These are phyloP conservation scores for Sciaenops ocellatus DNA, from an alignment of 2,797 vertebrate species.

Conservation along the genomic window DNA sequence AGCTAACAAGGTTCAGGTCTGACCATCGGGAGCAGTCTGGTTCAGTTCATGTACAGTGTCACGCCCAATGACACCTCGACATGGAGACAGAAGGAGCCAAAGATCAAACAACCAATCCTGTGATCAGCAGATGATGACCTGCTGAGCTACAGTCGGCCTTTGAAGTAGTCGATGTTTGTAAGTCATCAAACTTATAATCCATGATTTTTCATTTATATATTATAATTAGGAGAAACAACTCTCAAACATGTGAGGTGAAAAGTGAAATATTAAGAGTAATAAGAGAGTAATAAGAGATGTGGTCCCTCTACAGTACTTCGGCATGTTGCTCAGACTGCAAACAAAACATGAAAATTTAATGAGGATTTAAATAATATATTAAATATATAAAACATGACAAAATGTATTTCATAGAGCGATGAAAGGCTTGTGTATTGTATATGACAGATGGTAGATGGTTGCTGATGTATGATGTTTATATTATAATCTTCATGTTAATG, in stretches of 20 bases:
- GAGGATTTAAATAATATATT: too few species aligned
- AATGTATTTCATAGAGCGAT: too few species aligned
- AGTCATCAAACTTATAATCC: neutral
- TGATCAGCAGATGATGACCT: too few species aligned
- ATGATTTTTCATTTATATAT: neutral
- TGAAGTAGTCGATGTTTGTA: neutral
- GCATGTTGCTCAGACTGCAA: neutral
- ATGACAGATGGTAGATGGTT: too few species aligned
- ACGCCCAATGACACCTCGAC: neutral
- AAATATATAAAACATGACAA: too few species aligned
- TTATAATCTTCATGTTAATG: neutral
- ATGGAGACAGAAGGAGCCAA: neutral
- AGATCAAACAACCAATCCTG: neutral
- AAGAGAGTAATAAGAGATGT: too few species aligned
- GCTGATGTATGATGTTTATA: too few species aligned
- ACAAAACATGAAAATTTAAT: too few species aligned
- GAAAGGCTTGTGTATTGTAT: too few species aligned
- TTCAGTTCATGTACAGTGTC: neutral
- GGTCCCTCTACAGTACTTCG: too few species aligned
- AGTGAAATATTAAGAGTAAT: neutral
- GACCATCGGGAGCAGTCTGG: neutral
- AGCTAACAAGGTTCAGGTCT: too few species aligned
- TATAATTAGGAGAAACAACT: too few species aligned
- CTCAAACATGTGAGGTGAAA: neutral
- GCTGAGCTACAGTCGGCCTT: neutral